Conservation (phyloP, 2,888 invertebrate species). For the Agriopis marginaria region DNA sequence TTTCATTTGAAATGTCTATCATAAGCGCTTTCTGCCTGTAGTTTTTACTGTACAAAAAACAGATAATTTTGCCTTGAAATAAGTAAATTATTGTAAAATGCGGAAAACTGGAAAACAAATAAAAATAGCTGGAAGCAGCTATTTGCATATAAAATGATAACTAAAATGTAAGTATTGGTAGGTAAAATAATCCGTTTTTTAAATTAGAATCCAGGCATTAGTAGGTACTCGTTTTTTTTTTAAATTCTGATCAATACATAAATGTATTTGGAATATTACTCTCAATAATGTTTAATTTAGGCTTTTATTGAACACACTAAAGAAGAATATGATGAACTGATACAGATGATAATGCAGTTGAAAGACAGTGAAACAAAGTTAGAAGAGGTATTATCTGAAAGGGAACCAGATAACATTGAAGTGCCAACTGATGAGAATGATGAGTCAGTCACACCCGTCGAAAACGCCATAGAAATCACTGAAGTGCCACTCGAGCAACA, state of each 20-base stretch:
- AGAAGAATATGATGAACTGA: conserved; percentile 87
- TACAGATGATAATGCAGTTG: conserved; percentile 89
- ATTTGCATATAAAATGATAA: not conserved
- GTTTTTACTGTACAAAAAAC: not conserved
- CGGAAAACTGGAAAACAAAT: too few species aligned
- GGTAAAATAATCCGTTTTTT: not conserved
- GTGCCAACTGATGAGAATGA: conserved; percentile 64
- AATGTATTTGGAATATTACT: conserved; percentile 36
- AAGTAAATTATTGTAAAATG: not conserved
- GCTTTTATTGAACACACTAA: conserved; percentile 83
- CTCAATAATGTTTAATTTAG: conserved; percentile 73
- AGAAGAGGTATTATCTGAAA: conserved; percentile 81
- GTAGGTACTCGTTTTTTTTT: not conserved
- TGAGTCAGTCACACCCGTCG: conserved; percentile 45
- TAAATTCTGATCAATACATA: conserved; percentile 1
- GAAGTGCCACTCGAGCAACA: conserved; percentile 45
- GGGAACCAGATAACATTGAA: conserved; percentile 71
- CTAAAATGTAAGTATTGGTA: not conserved
- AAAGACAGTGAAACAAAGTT: conserved; percentile 90
- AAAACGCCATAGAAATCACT: conserved; percentile 44
- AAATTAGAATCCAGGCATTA: not conserved
- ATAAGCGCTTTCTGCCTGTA: not conserved
- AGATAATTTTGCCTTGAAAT: too few species aligned
- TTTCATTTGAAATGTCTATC: not conserved
- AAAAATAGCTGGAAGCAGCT: too few species aligned